phyloP scores from a whole-genome alignment of 2,797 vertebrate species.

The Myripristis jacobus region DNA sequence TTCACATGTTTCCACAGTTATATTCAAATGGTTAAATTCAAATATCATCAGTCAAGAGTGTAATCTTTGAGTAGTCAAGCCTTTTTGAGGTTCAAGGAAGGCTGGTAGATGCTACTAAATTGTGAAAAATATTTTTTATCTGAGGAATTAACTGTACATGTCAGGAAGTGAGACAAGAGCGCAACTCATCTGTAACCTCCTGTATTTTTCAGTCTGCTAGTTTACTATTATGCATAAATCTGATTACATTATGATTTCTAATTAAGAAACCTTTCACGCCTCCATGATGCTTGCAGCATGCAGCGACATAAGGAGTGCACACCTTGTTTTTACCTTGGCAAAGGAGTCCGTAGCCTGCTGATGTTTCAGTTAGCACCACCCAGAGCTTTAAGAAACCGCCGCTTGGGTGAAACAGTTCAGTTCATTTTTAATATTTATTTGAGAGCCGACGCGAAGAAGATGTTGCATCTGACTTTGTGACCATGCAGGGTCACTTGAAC shows the following conservation, averaged over 20 bases:
- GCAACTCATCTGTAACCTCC: background rate
- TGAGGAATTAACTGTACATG: too few species aligned
- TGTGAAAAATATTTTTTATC: too few species aligned
- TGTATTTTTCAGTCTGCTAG: background rate
- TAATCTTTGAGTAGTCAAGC: too few species aligned
- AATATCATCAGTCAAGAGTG: background rate
- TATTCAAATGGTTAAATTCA: conserved; percentile 7
- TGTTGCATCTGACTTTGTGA: background rate
- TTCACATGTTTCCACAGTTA: conserved; percentile 25
- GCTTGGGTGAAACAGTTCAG: too few species aligned
- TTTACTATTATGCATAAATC: background rate
- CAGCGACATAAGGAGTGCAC: background rate
- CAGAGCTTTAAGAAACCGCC: too few species aligned
- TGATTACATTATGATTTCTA: background rate
- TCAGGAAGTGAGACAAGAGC: too few species aligned
- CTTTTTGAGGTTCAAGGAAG: background rate
- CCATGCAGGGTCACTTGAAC: background rate
- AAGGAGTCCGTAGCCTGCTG: too few species aligned
- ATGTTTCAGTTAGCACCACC: too few species aligned
- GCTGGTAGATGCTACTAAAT: background rate
- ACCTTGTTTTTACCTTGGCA: background rate
- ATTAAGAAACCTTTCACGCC: background rate
- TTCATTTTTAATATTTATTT: background rate
- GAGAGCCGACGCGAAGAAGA: background rate
- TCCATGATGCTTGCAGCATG: background rate